A percentile compares a stretch with the other conserved stretches of the same genome.
phyloP scores from a whole-genome alignment of 2,113 vertebrate species.

The Heloderma charlesbogerti region DNA sequence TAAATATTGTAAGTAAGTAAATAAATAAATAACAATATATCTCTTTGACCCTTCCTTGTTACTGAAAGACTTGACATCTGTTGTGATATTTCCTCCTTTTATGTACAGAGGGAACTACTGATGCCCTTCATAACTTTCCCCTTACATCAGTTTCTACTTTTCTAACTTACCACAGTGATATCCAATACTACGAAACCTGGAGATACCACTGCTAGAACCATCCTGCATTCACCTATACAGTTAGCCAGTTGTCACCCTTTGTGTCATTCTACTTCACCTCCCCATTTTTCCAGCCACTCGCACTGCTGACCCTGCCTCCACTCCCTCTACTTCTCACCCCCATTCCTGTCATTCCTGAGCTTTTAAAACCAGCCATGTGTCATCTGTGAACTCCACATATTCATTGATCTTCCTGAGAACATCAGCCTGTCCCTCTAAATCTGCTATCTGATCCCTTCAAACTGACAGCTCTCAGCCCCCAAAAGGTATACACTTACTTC shows the following conservation, averaged over 20 bases:
- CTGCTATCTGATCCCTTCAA: slow-evolving; percentile 37
- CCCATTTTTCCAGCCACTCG: slow-evolving; percentile 44
- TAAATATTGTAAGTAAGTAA: too few relatives aligned
- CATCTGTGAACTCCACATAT: slow-evolving; percentile 51
- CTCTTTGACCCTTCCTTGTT: background rate
- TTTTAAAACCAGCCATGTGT: slow-evolving; percentile 61
- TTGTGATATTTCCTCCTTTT: slow-evolving; percentile 31
- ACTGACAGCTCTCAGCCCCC: slow-evolving; percentile 40
- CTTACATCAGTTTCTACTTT: slow-evolving; percentile 34
- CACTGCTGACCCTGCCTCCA: slow-evolving; percentile 42
- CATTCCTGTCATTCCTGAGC: slow-evolving; percentile 57
- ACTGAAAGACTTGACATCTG: background rate
- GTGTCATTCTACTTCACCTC: slow-evolving; percentile 43
- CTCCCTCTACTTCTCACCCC: slow-evolving; percentile 49
- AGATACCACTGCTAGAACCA: slow-evolving; percentile 13
- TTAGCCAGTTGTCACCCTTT: slow-evolving; percentile 35
- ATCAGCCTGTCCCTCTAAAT: slow-evolving; percentile 36
- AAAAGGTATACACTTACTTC: slow-evolving; percentile 40
- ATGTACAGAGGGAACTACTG: slow-evolving; percentile 33
- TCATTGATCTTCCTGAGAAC: slow-evolving; percentile 59
- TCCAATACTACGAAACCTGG: slow-evolving; percentile 24
- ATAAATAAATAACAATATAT: slow-evolving; percentile 27
- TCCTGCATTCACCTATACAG: background rate
- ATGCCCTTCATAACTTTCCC: slow-evolving; percentile 22
- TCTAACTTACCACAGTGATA: slow-evolving; percentile 37